Evolutionary conservation across 2,888 invertebrate genomes (phyloP).

Genomic region (Lordiphosa fenestrarum): DNA sequence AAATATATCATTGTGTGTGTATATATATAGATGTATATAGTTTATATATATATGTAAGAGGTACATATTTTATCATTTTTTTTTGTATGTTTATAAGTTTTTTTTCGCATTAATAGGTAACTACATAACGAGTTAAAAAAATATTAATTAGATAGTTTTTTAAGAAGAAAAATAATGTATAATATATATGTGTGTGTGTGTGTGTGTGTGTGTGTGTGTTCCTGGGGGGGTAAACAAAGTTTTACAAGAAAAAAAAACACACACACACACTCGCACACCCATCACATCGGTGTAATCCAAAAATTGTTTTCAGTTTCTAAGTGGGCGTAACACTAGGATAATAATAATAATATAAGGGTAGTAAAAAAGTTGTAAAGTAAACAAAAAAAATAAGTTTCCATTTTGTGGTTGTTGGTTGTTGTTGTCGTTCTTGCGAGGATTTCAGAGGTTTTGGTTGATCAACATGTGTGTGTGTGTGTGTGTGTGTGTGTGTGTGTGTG

Average conservation of each 20-base stretch:
- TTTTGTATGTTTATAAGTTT: slow-evolving; percentile 22
- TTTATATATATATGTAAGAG: slow-evolving; percentile 36
- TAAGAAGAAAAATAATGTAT: slow-evolving; percentile 17
- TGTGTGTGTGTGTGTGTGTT: slow-evolving; percentile 11
- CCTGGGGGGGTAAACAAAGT: slow-evolving; percentile 38
- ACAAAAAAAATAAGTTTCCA: slow-evolving; percentile 5
- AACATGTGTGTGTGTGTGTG: background rate
- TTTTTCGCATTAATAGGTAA: slow-evolving; percentile 57
- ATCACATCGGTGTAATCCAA: no score
- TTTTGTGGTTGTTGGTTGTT: slow-evolving; percentile 22
- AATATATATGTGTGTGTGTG: slow-evolving; percentile 22
- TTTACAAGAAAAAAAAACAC: slow-evolving; percentile 50
- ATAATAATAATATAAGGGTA: slow-evolving; percentile 2
- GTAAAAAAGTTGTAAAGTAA: slow-evolving; percentile 17
- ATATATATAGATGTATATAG: slow-evolving; percentile 26
- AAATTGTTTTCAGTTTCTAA: no score
- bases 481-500: background rate
- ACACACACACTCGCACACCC: no score
- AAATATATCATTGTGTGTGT: slow-evolving; percentile 18
- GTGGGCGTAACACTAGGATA: no score
- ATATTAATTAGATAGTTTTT: slow-evolving; percentile 35
- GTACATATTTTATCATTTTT: slow-evolving; percentile 30
- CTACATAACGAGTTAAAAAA: slow-evolving; percentile 69
- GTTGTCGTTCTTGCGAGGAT: slow-evolving; percentile 66
- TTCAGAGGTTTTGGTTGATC: slow-evolving; percentile 67